A percentile compares a stretch with the other conserved stretches of the same genome.
Evolutionary conservation across 2,797 vertebrate genomes (phyloP).

Genomic region (Micromesistius poutassou): DNA sequence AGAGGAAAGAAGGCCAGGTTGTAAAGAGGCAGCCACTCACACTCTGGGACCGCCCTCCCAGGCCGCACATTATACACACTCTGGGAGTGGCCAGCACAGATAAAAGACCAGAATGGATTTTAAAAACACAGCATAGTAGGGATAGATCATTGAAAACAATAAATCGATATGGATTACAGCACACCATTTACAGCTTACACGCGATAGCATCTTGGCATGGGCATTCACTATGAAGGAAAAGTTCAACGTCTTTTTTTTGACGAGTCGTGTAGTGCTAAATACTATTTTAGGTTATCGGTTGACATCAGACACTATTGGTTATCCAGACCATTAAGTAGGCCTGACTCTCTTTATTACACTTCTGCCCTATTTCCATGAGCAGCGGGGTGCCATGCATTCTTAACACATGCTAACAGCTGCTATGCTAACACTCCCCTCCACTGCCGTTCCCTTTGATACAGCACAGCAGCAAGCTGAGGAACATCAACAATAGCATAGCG

Average conservation of each 20-base stretch:
- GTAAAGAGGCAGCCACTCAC: too few relatives aligned
- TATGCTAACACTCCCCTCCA: neutral
- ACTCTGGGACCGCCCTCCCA: too few relatives aligned
- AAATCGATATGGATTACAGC: neutral
- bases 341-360: neutral
- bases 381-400: neutral
- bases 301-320: too few relatives aligned
- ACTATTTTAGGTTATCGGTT: too few relatives aligned
- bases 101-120: neutral
- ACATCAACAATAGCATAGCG: neutral
- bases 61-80: too few relatives aligned
- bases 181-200: neutral
- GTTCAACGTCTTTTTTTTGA: too few relatives aligned
- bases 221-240: neutral
- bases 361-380: neutral
- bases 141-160: constrained; percentile 44
- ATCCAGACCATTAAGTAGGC: too few relatives aligned
- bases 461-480: neutral
- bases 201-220: neutral
- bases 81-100: neutral
- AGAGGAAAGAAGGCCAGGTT: neutral
- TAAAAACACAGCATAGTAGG: constrained; percentile 6
- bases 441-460: neutral
- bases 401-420: neutral
- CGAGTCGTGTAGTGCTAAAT: too few relatives aligned